Base-by-base conservation (phyloP, 2,888 invertebrate genomes). In the Myathropa florea region DNA sequence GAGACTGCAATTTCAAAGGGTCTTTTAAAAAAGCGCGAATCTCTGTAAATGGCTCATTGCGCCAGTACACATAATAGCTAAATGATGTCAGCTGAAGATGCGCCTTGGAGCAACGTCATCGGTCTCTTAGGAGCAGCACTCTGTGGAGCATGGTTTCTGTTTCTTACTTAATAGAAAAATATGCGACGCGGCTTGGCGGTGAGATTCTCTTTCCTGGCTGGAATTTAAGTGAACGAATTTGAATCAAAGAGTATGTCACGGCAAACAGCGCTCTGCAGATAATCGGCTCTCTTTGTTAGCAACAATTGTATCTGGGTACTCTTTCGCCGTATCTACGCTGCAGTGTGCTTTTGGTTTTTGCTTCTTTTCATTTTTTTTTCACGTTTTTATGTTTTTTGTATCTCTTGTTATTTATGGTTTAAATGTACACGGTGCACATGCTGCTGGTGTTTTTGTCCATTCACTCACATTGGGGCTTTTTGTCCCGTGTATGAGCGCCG, bases 391-490 rank as follows among this genome's bases (percentile, higher is more conserved):
- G 33, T 33, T 28, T 39, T 57, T 57, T 57, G 36, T 60, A 26
- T 21, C 57, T 39, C 81, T 68, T 71, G 57, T 82, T 82, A 33
- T 82, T 82, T 82, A 82, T 82, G 76, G 71, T 39, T 64, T 65
- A 33, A 61, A 76, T 65, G 75, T 71, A 86, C 78, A 82, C 77
- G 80, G 79, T 78, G 86, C 85, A 82, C 81, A 86, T 76, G 80
- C 80, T 73, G 64, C 77, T 82, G 57, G 57, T 57, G 84, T 61
- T 77, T 78, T 79, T 86, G 78, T 75, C 86, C 86, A 71, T 83
- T 46, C 46, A 18, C 71, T 83, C 71, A 64, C 75, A 79, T 79
- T 82, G 82, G 70, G 86, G 68, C 60, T 65, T 64, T 71, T 86
- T 82, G 78, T 28, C 63, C 60, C 64, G 57, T 65, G 78, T 82